Conservation (phyloP, 2,113 vertebrate genomes). For the Saimiri boliviensis region DNA sequence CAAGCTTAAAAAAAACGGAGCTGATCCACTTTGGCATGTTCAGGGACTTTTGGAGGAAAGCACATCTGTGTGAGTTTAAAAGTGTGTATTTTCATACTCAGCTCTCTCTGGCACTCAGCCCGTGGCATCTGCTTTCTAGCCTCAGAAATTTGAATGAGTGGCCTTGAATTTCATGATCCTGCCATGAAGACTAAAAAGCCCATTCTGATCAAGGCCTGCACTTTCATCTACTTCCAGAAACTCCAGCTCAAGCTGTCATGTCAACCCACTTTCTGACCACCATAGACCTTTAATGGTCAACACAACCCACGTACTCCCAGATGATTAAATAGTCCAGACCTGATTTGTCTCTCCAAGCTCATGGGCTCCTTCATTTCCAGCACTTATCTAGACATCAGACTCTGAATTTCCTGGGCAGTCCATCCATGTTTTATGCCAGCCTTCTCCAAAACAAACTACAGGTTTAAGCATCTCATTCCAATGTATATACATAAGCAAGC, state of each 20-base stretch:
- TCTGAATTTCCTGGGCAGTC: not conserved
- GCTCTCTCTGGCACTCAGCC: not conserved
- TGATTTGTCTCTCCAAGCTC: not conserved
- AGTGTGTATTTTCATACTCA: constrained; percentile 20
- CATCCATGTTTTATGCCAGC: not conserved
- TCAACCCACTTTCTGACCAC: not conserved
- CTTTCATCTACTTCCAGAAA: not conserved
- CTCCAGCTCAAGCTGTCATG: not conserved
- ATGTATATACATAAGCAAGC: not conserved
- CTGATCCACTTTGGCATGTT: not conserved
- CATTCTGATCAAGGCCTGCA: not conserved
- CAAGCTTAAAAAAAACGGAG: not conserved
- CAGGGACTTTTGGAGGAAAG: constrained; percentile 36
- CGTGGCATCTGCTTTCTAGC: constrained; percentile 30
- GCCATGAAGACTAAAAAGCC: not conserved
- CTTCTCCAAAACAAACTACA: constrained; percentile 11
- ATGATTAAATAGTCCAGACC: not conserved
- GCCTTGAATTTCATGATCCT: constrained; percentile 27
- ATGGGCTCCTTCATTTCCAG: not conserved
- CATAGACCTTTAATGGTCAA: not conserved
- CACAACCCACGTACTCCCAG: not conserved
- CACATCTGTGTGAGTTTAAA: constrained; percentile 37
- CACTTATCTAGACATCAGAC: not conserved
- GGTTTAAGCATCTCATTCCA: not conserved
- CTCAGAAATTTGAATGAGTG: not conserved